Base-by-base conservation (phyloP, 2,797 vertebrate species). In the Danio jaintianensis region DNA sequence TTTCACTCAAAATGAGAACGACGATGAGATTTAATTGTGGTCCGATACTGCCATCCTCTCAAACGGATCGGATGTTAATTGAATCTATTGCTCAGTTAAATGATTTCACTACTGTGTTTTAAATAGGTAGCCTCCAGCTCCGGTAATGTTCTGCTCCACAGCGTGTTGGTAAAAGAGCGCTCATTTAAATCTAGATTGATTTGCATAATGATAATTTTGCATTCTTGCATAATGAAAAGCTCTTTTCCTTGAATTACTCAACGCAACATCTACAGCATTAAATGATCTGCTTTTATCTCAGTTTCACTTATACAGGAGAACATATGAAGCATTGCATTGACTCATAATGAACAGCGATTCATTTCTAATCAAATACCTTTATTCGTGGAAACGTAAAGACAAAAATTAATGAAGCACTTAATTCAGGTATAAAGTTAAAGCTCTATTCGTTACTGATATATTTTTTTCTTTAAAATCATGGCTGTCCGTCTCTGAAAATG, bases 121-220 rank as follows among this genome's bases (percentile, higher is more conserved):
- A 89, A 94, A 93, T 91, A 88, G 91, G 89, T 88, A 87, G 92
- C 92, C 91, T 87, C 91, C 90, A 90, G 92, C 93, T 64, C 50
- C 64, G 63, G 90, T 92, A 93, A 92, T 93, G 92, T 91, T 93
- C 87, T 90, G 89, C 91, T 92, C 92, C 91, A 91, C 90, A 91
- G 91, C 84, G 84, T 92, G 90, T 93, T 92, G 91, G 91, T 92
- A 91, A 93, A 93, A 93, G 89, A 90, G 91, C 71, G 89, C 91
- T 93, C 91, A 90, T 93, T 93, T 92, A 91, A 87, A 88, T 84
- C 90, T 88, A 89, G 90, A 90, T 90, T 92, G 91, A 94, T 94
- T 93, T 93, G 92, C 90, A 91, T 89, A 83, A 85, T 88, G 89
- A 92, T 90, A 92, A 93, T 91, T 86, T 82, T 63, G 80, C 79